Base-by-base conservation (phyloP, 2,113 vertebrate genomes). In the Odobenus rosmarus region DNA sequence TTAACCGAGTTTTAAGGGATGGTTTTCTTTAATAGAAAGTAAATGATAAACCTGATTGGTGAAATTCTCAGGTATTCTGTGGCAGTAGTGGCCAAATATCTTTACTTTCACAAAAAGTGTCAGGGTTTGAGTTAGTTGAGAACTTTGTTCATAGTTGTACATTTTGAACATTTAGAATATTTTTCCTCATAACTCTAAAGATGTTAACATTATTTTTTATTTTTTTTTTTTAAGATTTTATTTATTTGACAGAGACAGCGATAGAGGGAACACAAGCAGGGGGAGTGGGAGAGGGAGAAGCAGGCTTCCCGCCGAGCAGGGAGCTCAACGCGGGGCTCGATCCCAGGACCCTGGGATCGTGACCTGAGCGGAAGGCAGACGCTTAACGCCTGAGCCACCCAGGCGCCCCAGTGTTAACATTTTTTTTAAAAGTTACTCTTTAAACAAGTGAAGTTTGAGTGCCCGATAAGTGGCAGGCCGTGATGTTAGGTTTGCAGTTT, bases 21-120 rank as follows among this genome's bases (percentile, higher is more conserved):
- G 8, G 88, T 93, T 84, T 84, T 28, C 76, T 88, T 84, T 81
- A 79, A 87, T 71, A 87, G n/a, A 64, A 88, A 82, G 36, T 72
- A 81, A 61, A 49, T 90, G 69, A 74, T 36, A 23, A 79, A 76
- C 18, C 15, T n/a, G 4, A 39, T 26, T 83, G 53, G 51, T 88
- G n/a, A 69, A 36, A 11, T 72, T 88, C 31, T 11, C 28, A 87
- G 57, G 53, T 89, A 21, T 72, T 88, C 21, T 77, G 5, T 86
- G 53, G 57, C 26, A 72, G 1, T 72, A 69, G 26, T 96, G 28
- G 33, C 33, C 77, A 42, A 33, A 36, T 49, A 71, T 46, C 62
- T 71, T 55, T 76, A 93, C 76, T 82, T 74, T 77, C 28, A 83
- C 59, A 77, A 53, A 74, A 95, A 85, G 28, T 12, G 61, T 91